Conservation (phyloP, 1,140 invertebrate genomes). For the Prorops nasuta region DNA sequence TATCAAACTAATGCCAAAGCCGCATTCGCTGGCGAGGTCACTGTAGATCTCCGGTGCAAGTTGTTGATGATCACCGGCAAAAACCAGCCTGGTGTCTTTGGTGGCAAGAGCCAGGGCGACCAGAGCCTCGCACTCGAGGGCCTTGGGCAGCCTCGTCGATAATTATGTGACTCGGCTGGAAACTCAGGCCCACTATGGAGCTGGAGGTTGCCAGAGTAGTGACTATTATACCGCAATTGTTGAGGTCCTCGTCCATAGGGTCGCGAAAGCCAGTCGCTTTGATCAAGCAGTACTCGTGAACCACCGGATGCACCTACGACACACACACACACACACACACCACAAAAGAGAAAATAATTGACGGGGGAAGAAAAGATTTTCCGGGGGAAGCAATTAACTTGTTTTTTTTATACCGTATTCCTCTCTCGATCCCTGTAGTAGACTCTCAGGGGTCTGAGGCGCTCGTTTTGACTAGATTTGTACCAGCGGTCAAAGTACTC, state of each 20-base stretch:
- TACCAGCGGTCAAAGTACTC: conserved; percentile 83
- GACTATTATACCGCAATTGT: conserved; percentile 74
- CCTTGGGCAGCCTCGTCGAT: conserved; percentile 89
- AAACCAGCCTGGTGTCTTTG: conserved; percentile 71
- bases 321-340: too few species aligned
- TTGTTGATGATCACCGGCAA: conserved; percentile 90
- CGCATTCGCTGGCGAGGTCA: conserved; percentile 72
- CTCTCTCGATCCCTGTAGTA: conserved; percentile 66
- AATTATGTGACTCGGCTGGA: conserved; percentile 82
- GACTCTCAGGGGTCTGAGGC: conserved; percentile 73
- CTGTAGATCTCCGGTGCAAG: conserved; percentile 81
- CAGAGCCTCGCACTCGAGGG: conserved; percentile 83
- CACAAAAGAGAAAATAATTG: too few species aligned
- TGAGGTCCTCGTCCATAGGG: conserved; percentile 71
- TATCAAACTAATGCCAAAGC: conserved; percentile 76
- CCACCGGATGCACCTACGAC: conserved; percentile 43
- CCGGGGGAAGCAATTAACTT: too few species aligned
- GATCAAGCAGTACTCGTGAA: conserved; percentile 71
- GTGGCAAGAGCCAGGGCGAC: conserved; percentile 77
- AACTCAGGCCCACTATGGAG: conserved; percentile 67
- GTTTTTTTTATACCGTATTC: conserved; percentile 38
- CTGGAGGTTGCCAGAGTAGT: conserved; percentile 81
- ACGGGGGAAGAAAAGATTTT: too few species aligned
- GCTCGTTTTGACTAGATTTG: conserved; percentile 62
- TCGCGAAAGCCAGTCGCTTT: conserved; percentile 67